phyloP scores from a whole-genome alignment of 2,888 invertebrate genomes.

The Acanthosepion esculentum region DNA sequence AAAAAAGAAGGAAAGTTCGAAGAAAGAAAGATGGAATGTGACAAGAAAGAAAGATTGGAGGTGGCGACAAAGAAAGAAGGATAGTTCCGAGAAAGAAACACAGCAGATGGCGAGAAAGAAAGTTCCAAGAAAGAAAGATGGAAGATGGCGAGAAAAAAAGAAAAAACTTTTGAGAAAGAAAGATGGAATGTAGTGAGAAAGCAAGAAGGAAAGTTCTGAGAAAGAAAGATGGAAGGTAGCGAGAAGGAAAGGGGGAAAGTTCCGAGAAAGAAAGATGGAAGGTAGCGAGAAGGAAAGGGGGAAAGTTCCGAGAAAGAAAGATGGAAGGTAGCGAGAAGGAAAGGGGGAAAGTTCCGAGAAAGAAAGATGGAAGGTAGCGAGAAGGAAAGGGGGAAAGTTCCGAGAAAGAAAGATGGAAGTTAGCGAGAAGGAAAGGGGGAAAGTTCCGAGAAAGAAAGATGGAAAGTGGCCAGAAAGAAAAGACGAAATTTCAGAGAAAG shows the following conservation, averaged over 20 bases:
- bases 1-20: no score
- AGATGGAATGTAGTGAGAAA: background rate
- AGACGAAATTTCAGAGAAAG: background rate
- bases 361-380: background rate
- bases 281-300: background rate
- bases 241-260: no score
- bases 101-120: no score
- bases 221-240: background rate
- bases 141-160: background rate
- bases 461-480: background rate
- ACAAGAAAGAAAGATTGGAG: no score
- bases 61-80: no score
- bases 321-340: background rate
- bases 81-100: background rate
- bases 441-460: background rate
- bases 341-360: background rate
- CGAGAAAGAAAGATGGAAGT: no score
- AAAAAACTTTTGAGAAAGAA: background rate
- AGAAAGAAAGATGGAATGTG: no score
- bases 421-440: background rate
- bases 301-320: background rate
- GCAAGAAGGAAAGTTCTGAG: background rate
- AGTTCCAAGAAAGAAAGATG: background rate
- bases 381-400: background rate
- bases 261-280: background rate